A percentile compares a stretch with the other conserved stretches of the same genome.
phyloP scores from a whole-genome alignment of 2,113 vertebrate genomes.

The Ptychochromis oligacanthus region DNA sequence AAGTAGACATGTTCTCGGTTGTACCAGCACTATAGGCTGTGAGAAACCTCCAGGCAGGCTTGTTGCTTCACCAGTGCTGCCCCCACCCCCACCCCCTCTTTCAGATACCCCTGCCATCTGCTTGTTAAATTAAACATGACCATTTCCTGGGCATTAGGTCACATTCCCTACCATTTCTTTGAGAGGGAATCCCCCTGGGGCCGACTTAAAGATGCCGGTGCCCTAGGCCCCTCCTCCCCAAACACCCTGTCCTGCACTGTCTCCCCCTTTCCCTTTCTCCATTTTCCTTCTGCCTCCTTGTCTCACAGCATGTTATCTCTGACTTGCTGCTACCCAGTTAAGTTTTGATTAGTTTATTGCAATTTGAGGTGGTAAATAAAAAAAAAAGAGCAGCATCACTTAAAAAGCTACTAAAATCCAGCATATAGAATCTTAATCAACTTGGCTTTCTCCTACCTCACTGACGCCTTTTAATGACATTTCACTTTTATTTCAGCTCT shows the following conservation, averaged over 20 bases:
- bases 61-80: slow-evolving; percentile 71
- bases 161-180: slow-evolving; percentile 81
- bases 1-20: slow-evolving; percentile 29
- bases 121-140: slow-evolving; percentile 85
- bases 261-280: slow-evolving; percentile 23
- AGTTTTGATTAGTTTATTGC: slow-evolving; percentile 17
- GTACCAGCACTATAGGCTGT: slow-evolving; percentile 44
- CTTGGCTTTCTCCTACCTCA: slow-evolving; percentile 16
- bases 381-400: slow-evolving; percentile 25
- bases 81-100: slow-evolving; percentile 1
- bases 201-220: slow-evolving; percentile 70
- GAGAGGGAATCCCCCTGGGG: slow-evolving; percentile 72
- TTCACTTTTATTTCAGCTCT: slow-evolving; percentile 55
- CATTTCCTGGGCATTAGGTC: slow-evolving; percentile 83
- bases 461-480: slow-evolving; percentile 56
- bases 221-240: slow-evolving; percentile 30
- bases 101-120: slow-evolving; percentile 80
- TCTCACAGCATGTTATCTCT: slow-evolving; percentile 36
- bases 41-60: slow-evolving; percentile 66
- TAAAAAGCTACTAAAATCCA: slow-evolving; percentile 21
- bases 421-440: slow-evolving; percentile 21
- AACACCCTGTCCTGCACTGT: slow-evolving; percentile 29
- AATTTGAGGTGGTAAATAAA: slow-evolving; percentile 12
- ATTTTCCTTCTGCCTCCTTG: slow-evolving; percentile 23
- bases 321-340: slow-evolving; percentile 6